Base-by-base conservation (phyloP, 2,888 invertebrate species). In the Agelastica alni region DNA sequence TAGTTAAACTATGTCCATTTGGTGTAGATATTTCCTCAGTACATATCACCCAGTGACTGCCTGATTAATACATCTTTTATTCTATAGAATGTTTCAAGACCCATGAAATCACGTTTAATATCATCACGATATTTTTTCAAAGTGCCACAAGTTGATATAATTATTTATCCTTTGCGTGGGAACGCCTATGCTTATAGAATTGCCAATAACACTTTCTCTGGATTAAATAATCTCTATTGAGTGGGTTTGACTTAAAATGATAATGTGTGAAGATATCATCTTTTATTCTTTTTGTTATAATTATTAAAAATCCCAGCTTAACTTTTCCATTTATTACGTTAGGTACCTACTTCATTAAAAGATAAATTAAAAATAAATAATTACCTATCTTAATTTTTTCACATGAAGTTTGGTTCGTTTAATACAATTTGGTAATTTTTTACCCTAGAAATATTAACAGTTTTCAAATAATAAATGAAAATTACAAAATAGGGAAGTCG, bases 121-220 rank as follows among this genome's bases (percentile, higher is more conserved):
- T n/a, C n/a, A n/a, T n/a, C n/a, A n/a, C n/a, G n/a, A n/a, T n/a
- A n/a, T n/a, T n/a, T n/a, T n/a, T n/a, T n/a, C n/a, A n/a, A n/a
- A n/a, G n/a, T n/a, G n/a, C n/a, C n/a, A n/a, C 10, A 37, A 37
- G 6, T n/a, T 17, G 36, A 7, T 14, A 36, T 16, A 16, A 14
- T 34, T 13, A 45, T 9, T 1, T 7, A 28, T 10, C 18, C 18
- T 14, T 26, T 16, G 1, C 34, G 30, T 43, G 16, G 26, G 7
- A 48, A 48, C 49, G 49, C 31, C 36, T 42, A 34, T 53, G 36
- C 12, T 16, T 39, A 32, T 41, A 42, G 13, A 43, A 47, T 7
- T 22, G 30, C 20, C 22, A 34, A 39, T 43, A 39, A 60, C 43
- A 62, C 62, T 62, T 62, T 62, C 62, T 58, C 62, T 53, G 49